These are phyloP conservation scores for Cephus runcator DNA, from an alignment of 2,888 invertebrate species.

Conservation along the genomic window DNA sequence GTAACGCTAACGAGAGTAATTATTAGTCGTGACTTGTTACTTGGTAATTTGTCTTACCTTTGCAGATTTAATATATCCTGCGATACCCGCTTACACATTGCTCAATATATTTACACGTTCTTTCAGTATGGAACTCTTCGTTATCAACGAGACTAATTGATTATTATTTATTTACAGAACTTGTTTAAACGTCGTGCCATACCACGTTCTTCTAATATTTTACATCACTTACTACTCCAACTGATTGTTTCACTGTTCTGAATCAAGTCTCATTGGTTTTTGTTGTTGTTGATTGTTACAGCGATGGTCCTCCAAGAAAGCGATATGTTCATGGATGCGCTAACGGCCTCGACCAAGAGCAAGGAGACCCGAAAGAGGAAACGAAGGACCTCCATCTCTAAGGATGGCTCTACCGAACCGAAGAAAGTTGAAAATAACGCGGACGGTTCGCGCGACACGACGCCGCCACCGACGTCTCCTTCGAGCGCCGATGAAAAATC, in stretches of 20 bases:
- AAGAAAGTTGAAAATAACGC: constrained; percentile 68
- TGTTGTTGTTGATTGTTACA: constrained; percentile 61
- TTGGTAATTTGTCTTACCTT: neutral
- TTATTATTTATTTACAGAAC: neutral
- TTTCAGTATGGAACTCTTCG: neutral
- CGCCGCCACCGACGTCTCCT: constrained; percentile 64
- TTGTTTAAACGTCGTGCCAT: neutral
- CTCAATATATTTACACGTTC: neutral
- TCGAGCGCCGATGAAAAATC: constrained; percentile 58
- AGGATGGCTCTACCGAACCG: constrained; percentile 71
- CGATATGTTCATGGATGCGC: constrained; percentile 93
- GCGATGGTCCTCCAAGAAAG: constrained; percentile 87
- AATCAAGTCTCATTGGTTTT: neutral
- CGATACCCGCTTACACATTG: neutral
- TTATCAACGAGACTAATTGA: neutral
- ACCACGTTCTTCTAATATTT: neutral
- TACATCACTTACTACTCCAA: neutral
- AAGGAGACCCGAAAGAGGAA: constrained; percentile 84
- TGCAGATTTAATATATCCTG: neutral
- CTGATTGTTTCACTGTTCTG: neutral
- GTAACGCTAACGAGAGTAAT: neutral
- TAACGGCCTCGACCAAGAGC: constrained; percentile 80
- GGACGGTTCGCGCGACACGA: constrained; percentile 45
- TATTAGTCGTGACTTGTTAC: neutral
- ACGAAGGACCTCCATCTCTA: constrained; percentile 77